These are phyloP conservation scores for Cygnus buccinator DNA, from an alignment of 2,113 vertebrate species.

Conservation along the genomic window DNA sequence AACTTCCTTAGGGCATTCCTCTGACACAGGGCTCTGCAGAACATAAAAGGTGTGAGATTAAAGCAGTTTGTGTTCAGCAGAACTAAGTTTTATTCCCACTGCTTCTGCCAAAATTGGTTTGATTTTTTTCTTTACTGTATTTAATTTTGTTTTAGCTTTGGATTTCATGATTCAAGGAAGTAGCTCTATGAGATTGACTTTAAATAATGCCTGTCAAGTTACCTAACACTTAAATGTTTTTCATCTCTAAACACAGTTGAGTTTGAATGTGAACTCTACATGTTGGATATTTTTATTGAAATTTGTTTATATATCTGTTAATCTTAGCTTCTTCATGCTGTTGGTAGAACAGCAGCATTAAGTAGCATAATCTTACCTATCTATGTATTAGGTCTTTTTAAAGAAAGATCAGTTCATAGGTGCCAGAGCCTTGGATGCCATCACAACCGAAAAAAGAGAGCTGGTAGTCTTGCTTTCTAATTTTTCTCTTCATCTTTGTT, in stretches of 20 bases:
- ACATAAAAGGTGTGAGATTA: not conserved
- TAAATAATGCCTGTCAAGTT: not conserved
- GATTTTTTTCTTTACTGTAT: not conserved
- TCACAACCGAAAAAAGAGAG: not conserved
- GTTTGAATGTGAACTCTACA: not conserved
- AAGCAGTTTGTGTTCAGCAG: not conserved
- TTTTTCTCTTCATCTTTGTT: constrained; percentile 72
- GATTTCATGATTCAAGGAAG: not conserved
- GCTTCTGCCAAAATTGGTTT: not conserved
- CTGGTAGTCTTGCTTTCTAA: constrained; percentile 52
- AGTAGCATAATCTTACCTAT: not conserved
- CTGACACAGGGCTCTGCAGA: not conserved
- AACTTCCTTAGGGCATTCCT: not conserved
- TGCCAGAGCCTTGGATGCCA: constrained; percentile 31
- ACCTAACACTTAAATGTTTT: not conserved
- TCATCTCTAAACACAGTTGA: not conserved
- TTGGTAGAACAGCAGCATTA: not conserved
- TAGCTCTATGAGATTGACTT: not conserved
- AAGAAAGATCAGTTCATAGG: constrained; percentile 54
- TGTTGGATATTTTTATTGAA: not conserved
- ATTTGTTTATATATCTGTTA: not conserved
- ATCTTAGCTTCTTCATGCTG: not conserved
- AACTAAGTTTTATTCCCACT: not conserved
- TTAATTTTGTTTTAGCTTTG: not conserved
- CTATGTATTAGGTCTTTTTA: not conserved